These are phyloP conservation scores for Notocelia uddmanniana DNA, from an alignment of 2,888 invertebrate species.

Conservation along the genomic window DNA sequence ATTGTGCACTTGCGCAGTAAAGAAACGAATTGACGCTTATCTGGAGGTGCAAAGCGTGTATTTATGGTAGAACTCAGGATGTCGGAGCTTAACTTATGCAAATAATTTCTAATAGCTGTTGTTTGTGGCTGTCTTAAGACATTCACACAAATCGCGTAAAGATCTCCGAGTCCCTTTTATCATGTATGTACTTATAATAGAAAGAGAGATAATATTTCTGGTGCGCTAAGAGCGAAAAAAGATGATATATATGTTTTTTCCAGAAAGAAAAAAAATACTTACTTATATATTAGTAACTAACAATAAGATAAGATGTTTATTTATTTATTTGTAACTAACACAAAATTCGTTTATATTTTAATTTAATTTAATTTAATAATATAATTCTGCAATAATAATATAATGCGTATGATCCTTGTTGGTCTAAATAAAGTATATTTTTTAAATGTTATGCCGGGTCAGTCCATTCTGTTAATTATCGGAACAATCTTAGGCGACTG, in stretches of 20 bases:
- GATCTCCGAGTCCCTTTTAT: not conserved
- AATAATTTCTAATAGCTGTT: not conserved
- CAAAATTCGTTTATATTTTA: too few species aligned
- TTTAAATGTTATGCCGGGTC: not conserved
- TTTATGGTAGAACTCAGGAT: conserved; percentile 34
- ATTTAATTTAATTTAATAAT: too few species aligned
- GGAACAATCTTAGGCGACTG: not conserved
- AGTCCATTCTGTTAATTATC: not conserved
- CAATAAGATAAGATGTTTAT: too few species aligned
- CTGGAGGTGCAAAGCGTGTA: conserved; percentile 38
- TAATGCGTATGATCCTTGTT: too few species aligned
- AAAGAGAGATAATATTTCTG: not conserved
- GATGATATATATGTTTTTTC: too few species aligned
- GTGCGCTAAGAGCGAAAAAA: not conserved
- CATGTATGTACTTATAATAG: not conserved
- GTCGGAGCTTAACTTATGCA: conserved; percentile 10
- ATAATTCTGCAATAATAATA: too few species aligned
- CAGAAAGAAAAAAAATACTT: too few species aligned
- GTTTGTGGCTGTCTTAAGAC: not conserved
- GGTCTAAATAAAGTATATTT: too few species aligned
- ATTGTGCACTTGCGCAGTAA: conserved; percentile 46
- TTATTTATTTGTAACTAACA: too few species aligned
- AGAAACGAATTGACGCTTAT: conserved; percentile 41
- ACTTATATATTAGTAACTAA: too few species aligned
- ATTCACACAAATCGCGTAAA: not conserved